phyloP scores from a whole-genome alignment of 2,797 vertebrate genomes.

The Chiroxiphia lanceolata region DNA sequence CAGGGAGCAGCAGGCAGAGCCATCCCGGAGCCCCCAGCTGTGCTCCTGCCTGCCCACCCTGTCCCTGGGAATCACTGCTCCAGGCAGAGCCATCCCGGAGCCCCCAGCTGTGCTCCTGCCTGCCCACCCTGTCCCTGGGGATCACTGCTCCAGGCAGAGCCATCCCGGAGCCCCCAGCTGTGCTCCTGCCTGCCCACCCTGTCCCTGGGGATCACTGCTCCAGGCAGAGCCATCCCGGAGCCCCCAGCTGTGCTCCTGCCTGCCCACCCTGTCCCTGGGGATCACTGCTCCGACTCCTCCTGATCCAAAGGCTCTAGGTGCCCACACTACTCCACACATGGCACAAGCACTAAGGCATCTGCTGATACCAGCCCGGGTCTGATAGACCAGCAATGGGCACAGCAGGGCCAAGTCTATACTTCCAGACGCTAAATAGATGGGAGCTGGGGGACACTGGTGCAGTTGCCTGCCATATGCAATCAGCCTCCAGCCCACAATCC shows the following conservation, averaged over 20 bases:
- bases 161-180: too few species aligned
- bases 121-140: too few species aligned
- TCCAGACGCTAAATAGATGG: background rate
- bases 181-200: too few species aligned
- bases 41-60: too few species aligned
- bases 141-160: too few species aligned
- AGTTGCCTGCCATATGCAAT: accelerated
- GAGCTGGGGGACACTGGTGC: background rate
- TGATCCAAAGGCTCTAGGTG: background rate
- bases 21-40: background rate
- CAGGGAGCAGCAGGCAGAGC: background rate
- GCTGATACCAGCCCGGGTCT: background rate
- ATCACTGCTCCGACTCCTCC: background rate
- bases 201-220: background rate
- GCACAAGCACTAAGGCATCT: background rate
- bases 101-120: too few species aligned
- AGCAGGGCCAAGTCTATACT: accelerated
- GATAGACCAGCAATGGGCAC: background rate
- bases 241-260: background rate
- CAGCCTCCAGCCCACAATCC: background rate
- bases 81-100: too few species aligned
- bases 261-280: background rate
- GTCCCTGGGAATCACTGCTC: background rate
- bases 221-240: background rate
- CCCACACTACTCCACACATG: accelerated